A percentile compares a stretch with the other conserved stretches of the same genome.
Evolutionary conservation across 2,113 vertebrate species (phyloP).

Genomic region (Pleuronectes platessa): DNA sequence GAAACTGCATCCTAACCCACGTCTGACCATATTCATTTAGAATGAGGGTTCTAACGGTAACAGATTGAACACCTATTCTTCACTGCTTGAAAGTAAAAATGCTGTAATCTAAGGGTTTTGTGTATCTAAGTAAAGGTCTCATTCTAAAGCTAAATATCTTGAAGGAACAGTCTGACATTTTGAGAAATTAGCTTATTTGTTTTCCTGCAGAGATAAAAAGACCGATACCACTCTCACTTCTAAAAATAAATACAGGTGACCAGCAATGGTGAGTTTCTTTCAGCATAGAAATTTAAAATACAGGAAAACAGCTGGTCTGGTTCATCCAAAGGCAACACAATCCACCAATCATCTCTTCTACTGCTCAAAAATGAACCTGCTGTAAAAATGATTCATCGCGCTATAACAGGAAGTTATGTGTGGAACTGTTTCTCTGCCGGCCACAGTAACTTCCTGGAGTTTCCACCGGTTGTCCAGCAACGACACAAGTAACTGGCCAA

Average conservation of each 20-base stretch:
- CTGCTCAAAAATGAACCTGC: not conserved
- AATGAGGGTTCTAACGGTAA: not conserved
- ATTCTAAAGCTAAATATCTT: not conserved
- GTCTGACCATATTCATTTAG: not conserved
- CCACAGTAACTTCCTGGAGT: not conserved
- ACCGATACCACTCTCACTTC: too few relatives aligned
- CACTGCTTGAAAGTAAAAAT: not conserved
- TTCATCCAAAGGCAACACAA: not conserved
- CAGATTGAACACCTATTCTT: not conserved
- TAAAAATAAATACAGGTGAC: not conserved
- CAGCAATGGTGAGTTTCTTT: not conserved
- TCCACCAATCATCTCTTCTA: not conserved
- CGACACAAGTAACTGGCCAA: not conserved
- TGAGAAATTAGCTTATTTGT: not conserved
- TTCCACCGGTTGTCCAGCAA: not conserved
- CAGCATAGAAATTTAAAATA: not conserved
- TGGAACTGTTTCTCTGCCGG: not conserved
- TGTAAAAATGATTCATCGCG: not conserved
- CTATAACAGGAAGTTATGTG: not conserved
- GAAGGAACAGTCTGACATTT: not conserved
- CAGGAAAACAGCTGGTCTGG: not conserved
- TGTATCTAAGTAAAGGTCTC: not conserved
- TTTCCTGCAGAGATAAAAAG: not conserved
- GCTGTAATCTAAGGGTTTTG: not conserved
- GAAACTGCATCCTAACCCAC: not conserved